Percentiles rank a stretch among this genome's conserved stretches.
Conservation (phyloP, 2,113 vertebrate species). For the Caranx melampygus region DNA sequence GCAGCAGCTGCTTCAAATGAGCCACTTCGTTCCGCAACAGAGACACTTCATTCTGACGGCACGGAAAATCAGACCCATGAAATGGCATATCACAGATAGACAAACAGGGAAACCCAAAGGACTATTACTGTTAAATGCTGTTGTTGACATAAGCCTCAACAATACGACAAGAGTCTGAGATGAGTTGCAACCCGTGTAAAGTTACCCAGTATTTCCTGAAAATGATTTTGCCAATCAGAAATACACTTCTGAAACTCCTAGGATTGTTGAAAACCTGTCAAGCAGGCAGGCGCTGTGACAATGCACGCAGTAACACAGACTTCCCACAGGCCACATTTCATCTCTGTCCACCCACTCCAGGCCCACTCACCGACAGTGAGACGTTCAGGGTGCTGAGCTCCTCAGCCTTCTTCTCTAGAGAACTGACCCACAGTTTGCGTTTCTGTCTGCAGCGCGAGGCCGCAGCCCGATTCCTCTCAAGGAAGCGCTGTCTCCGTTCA, state of each 20-base stretch:
- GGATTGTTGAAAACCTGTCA: conserved; percentile 9
- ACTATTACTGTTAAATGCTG: not conserved
- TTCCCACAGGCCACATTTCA: not conserved
- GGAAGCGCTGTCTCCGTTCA: conserved; percentile 94
- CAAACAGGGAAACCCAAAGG: not conserved
- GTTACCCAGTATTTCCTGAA: not conserved
- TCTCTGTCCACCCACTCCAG: conserved; percentile 19
- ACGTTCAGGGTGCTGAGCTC: conserved; percentile 94
- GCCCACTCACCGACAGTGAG: conserved; percentile 92
- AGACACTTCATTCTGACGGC: conserved; percentile 89
- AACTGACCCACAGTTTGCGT: conserved; percentile 95
- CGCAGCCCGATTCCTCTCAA: conserved; percentile 94
- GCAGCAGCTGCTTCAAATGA: conserved; percentile 96
- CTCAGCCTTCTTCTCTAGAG: conserved; percentile 96
- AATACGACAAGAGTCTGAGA: conserved; percentile 36
- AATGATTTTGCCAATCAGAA: conserved; percentile 13
- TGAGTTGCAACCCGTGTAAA: conserved; percentile 6
- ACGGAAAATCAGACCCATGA: not conserved
- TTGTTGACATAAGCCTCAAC: not conserved
- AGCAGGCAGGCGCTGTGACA: not conserved
- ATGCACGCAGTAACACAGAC: conserved; percentile 1
- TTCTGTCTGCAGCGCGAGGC: conserved; percentile 98
- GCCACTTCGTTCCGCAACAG: conserved; percentile 96
- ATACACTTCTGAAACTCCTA: conserved; percentile 28
- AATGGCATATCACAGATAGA: conserved; percentile 1